phyloP scores from a whole-genome alignment of 2,113 vertebrate species.

The Mormoops blainvillei region DNA sequence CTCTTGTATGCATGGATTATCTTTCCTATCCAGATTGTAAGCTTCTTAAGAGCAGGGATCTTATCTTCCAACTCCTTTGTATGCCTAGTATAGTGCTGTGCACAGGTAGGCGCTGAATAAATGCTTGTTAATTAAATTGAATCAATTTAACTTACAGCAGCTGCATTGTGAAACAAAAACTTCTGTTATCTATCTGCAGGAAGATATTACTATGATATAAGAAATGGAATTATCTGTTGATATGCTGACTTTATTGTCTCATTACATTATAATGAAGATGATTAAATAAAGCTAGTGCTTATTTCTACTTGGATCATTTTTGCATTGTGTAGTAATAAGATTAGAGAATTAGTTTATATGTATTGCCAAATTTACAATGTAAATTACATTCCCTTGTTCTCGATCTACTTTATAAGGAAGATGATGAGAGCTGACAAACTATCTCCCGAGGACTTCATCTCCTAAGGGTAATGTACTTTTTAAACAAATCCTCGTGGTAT shows the following conservation, averaged over 20 bases:
- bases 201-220: background rate
- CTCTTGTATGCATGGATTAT: background rate
- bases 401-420: background rate
- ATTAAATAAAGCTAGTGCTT: conserved; percentile 35
- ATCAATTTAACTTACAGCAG: conserved; percentile 66
- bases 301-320: conserved; percentile 26
- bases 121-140: conserved; percentile 66
- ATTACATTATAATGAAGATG: background rate
- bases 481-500: background rate
- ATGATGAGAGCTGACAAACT: background rate
- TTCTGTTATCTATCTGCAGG: background rate
- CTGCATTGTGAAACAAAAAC: conserved; percentile 6
- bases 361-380: background rate
- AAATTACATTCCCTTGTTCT: background rate
- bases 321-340: background rate
- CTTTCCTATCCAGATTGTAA: conserved; percentile 12
- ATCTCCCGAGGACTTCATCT: background rate
- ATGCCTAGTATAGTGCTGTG: conserved; percentile 52
- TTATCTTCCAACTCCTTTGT: background rate
- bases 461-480: background rate
- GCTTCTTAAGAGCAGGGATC: background rate
- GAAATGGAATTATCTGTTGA: conserved; percentile 16
- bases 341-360: background rate
- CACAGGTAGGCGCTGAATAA: conserved; percentile 49
- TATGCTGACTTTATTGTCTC: conserved; percentile 18